Evolutionary conservation across 2,888 invertebrate genomes (phyloP), one percentile per base, ranked within the genome.

Genomic region (Drosophila meridionalis): DNA sequence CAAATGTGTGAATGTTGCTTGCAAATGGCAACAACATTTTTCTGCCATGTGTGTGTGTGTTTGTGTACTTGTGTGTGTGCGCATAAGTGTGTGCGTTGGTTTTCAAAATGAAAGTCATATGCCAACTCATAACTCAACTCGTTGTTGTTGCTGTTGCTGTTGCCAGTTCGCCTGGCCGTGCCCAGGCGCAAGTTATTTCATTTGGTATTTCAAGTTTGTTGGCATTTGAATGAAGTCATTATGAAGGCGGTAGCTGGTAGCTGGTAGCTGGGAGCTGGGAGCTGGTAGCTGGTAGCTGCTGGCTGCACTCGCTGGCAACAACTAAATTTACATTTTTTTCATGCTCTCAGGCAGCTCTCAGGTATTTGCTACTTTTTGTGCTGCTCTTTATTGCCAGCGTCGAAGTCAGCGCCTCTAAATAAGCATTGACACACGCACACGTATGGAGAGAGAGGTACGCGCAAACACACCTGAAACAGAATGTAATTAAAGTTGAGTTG

Each of bases 181-280:
- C 78, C 60, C 73, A 76, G 76, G 83, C 84, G 68, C 71, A 90
- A 87, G 87, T 90, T 90, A 89, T 90, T 86, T 87, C 87, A 87
- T 86, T 86, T 87, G 90, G 90, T 80, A 90, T 87, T 90, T 90
- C 90, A 87, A 90, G 90, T 90, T 78, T 75, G 83, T 80, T 88
- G 90, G 90, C 89, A 90, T 91, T 90, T 90, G 90, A 90, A 87
- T 87, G 90, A 87, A 87, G 90, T 87, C 90, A 89, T 90, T 90
- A 85, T 85, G 90, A 87, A 87, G 79, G 85, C 87, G 80, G 76
- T 71, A 55, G 78, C 36, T 55, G 50, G 9, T 30, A 0, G n/a
- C 42, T 42, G 42, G 4, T 12, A 2, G 12, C 38, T 40, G 20
- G 20, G 20, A 20, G 38, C 63, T 69, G 73, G 4, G 11, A 2